Evolutionary conservation across 2,888 invertebrate species (phyloP).

Genomic region (Drosophila helvetica): DNA sequence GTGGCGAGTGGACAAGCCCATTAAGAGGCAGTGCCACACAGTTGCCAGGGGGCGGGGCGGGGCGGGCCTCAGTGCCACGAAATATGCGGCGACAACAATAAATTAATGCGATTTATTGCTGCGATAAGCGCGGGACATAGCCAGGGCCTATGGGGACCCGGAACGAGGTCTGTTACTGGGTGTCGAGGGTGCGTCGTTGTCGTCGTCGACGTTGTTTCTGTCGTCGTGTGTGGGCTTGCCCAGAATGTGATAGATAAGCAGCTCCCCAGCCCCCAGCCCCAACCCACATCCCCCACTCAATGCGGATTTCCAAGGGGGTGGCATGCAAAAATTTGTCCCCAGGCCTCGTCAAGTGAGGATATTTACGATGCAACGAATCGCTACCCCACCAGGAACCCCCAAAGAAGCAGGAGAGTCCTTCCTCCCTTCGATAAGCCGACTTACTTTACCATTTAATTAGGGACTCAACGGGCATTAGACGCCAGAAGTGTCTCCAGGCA

Average conservation of each 20-base stretch:
- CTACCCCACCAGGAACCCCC: background rate
- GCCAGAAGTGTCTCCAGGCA: constrained; percentile 57
- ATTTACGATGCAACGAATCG: constrained; percentile 48
- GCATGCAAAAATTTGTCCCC: constrained; percentile 63
- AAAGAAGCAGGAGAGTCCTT: background rate
- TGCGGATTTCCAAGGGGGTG: constrained; percentile 17
- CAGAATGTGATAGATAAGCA: constrained; percentile 57
- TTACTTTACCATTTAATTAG: constrained; percentile 72
- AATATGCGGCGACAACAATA: constrained; percentile 81
- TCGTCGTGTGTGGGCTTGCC: constrained; percentile 64
- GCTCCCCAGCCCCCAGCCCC: background rate
- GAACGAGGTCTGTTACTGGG: constrained; percentile 37
- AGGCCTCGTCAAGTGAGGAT: constrained; percentile 47
- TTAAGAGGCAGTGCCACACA: constrained; percentile 62
- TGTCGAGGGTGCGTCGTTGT: constrained; percentile 37
- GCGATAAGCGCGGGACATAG: constrained; percentile 73
- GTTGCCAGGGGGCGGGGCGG: constrained; percentile 12
- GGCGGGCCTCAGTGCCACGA: constrained; percentile 65
- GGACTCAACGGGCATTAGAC: constrained; percentile 71
- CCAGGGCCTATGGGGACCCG: constrained; percentile 28
- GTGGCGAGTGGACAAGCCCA: constrained; percentile 62
- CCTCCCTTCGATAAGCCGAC: constrained; percentile 54
- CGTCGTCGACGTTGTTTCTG: constrained; percentile 10
- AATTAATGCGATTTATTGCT: constrained; percentile 83
- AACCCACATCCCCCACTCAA: constrained; percentile 13